Evolutionary conservation across 2,797 vertebrate species (phyloP).

Genomic region (Danio choprae): DNA sequence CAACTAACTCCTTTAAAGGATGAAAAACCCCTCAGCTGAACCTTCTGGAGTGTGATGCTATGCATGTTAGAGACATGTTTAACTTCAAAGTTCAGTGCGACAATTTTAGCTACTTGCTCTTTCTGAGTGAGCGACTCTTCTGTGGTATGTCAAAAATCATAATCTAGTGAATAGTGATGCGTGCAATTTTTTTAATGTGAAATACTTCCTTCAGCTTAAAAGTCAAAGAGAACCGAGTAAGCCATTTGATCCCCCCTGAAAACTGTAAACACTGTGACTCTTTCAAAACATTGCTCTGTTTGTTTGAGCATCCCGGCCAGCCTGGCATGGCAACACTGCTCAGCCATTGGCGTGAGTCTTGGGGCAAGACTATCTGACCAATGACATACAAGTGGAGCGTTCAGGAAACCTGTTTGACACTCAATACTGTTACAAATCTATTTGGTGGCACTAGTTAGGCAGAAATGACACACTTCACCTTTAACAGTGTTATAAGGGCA

Average conservation of each 20-base stretch:
- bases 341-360: neutral
- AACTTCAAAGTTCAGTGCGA: conserved; percentile 27
- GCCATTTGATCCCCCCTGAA: neutral
- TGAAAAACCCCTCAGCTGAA: conserved; percentile 37
- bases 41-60: conserved; percentile 32
- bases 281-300: conserved; percentile 15
- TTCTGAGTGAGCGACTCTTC: conserved; percentile 27
- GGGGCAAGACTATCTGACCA: neutral
- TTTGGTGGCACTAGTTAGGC: neutral
- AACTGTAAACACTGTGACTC: neutral
- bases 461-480: conserved; percentile 1
- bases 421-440: neutral
- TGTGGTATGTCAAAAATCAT: conserved; percentile 41
- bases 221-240: neutral
- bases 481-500: neutral
- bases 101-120: conserved; percentile 16
- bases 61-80: conserved; percentile 32
- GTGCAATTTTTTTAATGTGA: conserved; percentile 8
- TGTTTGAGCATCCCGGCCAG: conserved; percentile 6
- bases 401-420: conserved; percentile 1
- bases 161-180: conserved; percentile 39
- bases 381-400: neutral
- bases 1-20: conserved; percentile 40
- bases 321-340: neutral
- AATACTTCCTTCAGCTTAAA: neutral